Evolutionary conservation across 2,113 vertebrate species (phyloP).

Genomic region (Chrysochloris asiatica): DNA sequence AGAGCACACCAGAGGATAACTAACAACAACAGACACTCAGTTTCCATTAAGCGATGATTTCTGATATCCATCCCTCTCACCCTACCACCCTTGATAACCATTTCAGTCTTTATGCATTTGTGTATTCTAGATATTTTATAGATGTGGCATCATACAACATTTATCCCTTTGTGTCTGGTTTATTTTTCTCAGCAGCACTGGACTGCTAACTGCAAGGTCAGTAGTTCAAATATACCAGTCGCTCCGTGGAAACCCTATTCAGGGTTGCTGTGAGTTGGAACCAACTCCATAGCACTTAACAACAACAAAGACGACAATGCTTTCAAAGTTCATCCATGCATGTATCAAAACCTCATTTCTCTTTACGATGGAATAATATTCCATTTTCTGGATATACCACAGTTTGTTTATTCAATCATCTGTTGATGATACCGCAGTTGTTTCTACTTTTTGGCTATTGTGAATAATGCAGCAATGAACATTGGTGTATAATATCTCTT

Average conservation of each 20-base stretch:
- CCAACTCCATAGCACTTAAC: too few relatives aligned
- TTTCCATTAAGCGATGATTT: not conserved
- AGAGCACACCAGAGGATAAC: accelerated
- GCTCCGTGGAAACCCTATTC: too few relatives aligned
- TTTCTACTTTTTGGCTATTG: not conserved
- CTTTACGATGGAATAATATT: not conserved
- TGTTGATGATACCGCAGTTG: not conserved
- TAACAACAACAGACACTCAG: not conserved
- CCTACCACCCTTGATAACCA: not conserved
- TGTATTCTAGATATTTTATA: not conserved
- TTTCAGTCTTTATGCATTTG: not conserved
- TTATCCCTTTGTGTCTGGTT: not conserved
- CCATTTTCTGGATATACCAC: not conserved
- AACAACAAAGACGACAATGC: too few relatives aligned
- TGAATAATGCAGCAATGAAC: not conserved
- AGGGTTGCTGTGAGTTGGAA: too few relatives aligned
- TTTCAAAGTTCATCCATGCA: not conserved
- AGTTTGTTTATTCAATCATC: not conserved
- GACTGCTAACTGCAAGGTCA: too few relatives aligned
- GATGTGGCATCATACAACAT: not conserved
- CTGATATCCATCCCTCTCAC: not conserved
- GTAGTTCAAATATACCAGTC: too few relatives aligned
- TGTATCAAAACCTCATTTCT: not conserved
- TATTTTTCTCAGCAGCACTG: not conserved
- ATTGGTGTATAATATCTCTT: not conserved